Base-by-base conservation (phyloP, 2,113 vertebrate genomes). In the Triplophysa dalaica region DNA sequence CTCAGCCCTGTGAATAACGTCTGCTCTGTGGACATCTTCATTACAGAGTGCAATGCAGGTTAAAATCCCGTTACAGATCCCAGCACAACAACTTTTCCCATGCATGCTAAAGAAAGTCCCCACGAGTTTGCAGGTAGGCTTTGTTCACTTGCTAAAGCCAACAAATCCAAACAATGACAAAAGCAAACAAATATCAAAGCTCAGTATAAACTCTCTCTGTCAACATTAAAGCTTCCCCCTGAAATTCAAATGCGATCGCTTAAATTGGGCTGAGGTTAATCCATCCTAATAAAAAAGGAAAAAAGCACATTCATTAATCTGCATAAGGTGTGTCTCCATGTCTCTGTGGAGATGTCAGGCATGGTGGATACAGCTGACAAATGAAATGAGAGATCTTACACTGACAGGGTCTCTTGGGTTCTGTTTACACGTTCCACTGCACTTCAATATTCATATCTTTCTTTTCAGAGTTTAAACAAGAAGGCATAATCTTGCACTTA, bases 381-480 rank as follows among this genome's bases (percentile, higher is more conserved):
- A 81, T 84, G 21, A 84, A 84, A 79, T 69, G 63, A 78, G 58
- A 48, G 38, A 60, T 61, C 38, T 38, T 13, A 60, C 24, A 70
- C 61, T 80, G 67, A 77, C 63, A 19, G n/a, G 62, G 74, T 83
- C 82, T 78, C 82, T 11, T 70, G 73, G 78, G 82, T 63, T 13
- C 74, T 52, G 75, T 72, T 82, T 78, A 82, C 64, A 82, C 67
- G 61, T 82, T 72, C 19, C 62, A 65, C 52, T 81, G 73, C 74
- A 50, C 56, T 79, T 24, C 52, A 70, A 54, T 70, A 69, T 62
- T 79, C 68, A 68, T 77, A 61, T 77, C 38, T 78, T 63, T 78
- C 81, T 65, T 82, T 70, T 65, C 72, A 41, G 45, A 56, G 67
- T 64, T 70, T 60, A 81, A 79, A 70, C 41, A 77, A 74, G 61